A percentile compares a stretch with the other conserved stretches of the same genome.
Conservation (phyloP, 2,113 vertebrate genomes). For the Pseudonaja textilis region DNA sequence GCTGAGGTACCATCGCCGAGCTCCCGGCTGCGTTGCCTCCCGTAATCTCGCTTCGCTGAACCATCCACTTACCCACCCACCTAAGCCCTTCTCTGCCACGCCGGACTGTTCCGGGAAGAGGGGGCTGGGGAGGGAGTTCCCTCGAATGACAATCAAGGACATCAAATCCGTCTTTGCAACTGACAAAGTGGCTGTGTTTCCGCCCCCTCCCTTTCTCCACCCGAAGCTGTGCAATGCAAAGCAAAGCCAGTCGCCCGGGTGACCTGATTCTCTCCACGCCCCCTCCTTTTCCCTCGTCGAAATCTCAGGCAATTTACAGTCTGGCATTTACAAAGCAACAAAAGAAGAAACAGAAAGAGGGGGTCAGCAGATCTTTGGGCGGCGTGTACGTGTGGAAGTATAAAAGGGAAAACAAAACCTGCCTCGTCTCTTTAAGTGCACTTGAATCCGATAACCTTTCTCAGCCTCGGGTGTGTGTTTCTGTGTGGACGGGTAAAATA, state of each 20-base stretch:
- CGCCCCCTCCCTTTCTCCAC: not conserved
- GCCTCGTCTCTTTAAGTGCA: conserved; percentile 1
- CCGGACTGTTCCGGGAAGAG: not conserved
- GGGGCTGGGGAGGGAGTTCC: conserved; percentile 29
- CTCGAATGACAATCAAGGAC: conserved; percentile 67
- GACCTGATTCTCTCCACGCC: conserved; percentile 46
- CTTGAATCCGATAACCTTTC: not conserved
- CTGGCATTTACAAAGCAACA: conserved; percentile 37
- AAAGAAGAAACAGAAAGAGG: not conserved
- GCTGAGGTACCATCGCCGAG: conserved; percentile 70
- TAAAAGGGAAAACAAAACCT: not conserved
- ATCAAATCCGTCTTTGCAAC: conserved; percentile 45
- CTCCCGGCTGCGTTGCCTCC: conserved; percentile 52
- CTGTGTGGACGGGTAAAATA: not conserved
- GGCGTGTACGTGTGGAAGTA: not conserved
- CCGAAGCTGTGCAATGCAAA: conserved; percentile 26
- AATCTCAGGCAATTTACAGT: conserved; percentile 59
- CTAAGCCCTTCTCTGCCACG: not conserved
- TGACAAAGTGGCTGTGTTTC: conserved; percentile 1
- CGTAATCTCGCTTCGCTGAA: conserved; percentile 50
- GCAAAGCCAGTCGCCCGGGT: conserved; percentile 34
- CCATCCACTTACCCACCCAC: not conserved
- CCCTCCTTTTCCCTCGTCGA: conserved; percentile 1
- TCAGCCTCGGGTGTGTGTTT: not conserved
- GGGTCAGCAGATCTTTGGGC: conserved; percentile 27